phyloP scores from a whole-genome alignment of 2,113 vertebrate species.

The human (Homo sapiens) region DNA sequence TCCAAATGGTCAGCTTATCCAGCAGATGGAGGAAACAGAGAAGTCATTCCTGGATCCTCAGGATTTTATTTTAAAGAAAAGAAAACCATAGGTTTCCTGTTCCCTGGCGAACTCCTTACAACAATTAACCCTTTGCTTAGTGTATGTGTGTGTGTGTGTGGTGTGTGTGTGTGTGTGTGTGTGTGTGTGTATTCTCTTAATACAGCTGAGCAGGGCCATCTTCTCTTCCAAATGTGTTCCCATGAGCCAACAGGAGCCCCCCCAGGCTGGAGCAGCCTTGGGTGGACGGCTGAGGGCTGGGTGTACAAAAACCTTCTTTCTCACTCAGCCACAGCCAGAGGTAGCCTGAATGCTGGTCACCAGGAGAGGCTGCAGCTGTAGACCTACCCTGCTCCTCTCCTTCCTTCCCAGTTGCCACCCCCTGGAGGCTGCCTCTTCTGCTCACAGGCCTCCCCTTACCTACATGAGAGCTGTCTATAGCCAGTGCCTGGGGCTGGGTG shows the following conservation, averaged over 20 bases:
- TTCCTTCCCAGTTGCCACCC: neutral
- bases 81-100: neutral
- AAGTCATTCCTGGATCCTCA: neutral
- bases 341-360: fast-evolving
- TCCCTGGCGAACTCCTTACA: neutral
- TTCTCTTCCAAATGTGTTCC: neutral
- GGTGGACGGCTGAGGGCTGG: neutral
- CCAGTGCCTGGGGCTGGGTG: neutral
- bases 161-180: neutral
- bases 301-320: neutral
- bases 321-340: neutral
- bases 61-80: conserved; percentile 23
- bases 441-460: neutral
- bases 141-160: neutral
- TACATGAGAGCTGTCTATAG: neutral
- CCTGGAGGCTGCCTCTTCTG: neutral
- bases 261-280: neutral
- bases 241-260: neutral
- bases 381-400: fast-evolving
- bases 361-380: neutral
- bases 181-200: neutral
- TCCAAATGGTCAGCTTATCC: neutral
- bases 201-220: neutral
- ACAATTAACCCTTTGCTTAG: neutral
- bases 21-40: neutral